phyloP scores from a whole-genome alignment of 2,888 invertebrate genomes.

The Ophraella communa region DNA sequence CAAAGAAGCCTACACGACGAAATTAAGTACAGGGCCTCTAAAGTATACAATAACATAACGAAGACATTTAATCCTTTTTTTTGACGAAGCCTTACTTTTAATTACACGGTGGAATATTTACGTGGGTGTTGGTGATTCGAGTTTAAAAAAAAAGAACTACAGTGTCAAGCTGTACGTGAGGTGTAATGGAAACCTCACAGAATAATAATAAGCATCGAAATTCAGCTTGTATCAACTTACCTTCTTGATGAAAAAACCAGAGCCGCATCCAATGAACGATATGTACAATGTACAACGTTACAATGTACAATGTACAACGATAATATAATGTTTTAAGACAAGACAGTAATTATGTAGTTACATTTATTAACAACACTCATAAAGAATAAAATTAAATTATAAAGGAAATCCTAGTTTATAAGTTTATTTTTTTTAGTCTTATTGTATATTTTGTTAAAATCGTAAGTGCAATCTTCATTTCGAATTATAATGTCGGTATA shows the following conservation, averaged over 20 bases:
- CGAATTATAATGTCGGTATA: no score
- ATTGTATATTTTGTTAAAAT: no score
- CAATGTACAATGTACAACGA: no score
- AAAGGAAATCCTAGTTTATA: no score
- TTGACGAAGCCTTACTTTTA: constrained; percentile 29
- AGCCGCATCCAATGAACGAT: neutral
- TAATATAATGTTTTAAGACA: no score
- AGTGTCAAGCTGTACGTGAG: constrained; percentile 30
- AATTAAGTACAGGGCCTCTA: neutral
- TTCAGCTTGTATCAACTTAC: constrained; percentile 30
- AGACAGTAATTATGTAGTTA: no score
- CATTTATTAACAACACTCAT: no score
- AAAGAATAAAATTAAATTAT: no score
- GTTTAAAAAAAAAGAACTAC: constrained; percentile 3
- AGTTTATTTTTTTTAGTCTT: no score
- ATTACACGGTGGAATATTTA: constrained; percentile 21
- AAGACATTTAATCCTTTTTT: constrained; percentile 17
- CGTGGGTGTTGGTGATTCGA: constrained; percentile 4
- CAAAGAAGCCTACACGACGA: neutral
- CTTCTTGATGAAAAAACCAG: constrained; percentile 15
- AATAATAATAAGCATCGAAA: constrained; percentile 35
- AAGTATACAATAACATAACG: constrained; percentile 5
- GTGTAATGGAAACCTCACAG: constrained; percentile 33
- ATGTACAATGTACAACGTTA: no score
- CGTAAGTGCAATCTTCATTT: no score